phyloP scores from a whole-genome alignment of 2,888 invertebrate species.

The Tinea trinotella region DNA sequence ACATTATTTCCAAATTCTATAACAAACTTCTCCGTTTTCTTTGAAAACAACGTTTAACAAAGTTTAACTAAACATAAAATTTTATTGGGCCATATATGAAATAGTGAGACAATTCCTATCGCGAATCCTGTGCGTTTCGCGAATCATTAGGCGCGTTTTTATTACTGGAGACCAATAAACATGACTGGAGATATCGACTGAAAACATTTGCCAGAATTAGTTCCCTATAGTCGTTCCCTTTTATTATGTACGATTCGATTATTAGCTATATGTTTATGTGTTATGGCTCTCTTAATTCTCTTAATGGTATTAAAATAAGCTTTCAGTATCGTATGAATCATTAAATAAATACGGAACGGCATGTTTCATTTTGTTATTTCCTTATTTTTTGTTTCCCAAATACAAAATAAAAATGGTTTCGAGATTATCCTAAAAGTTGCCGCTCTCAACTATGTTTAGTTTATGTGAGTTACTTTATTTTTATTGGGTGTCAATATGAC shows the following conservation, averaged over 20 bases:
- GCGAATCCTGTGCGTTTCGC: slow-evolving; percentile 48
- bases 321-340: neutral
- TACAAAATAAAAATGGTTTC: too few species aligned
- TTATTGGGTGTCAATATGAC: too few species aligned
- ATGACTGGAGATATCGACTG: slow-evolving; percentile 67
- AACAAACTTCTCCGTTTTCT: neutral
- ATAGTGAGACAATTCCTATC: slow-evolving; percentile 60
- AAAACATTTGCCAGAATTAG: slow-evolving; percentile 65
- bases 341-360: neutral
- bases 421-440: too few species aligned
- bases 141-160: slow-evolving; percentile 69
- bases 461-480: too few species aligned
- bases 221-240: slow-evolving; percentile 30
- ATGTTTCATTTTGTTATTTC: too few species aligned
- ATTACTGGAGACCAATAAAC: slow-evolving; percentile 67
- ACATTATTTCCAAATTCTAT: neutral
- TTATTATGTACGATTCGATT: slow-evolving; percentile 29
- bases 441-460: too few species aligned
- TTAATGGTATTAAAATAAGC: slow-evolving; percentile 13
- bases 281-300: slow-evolving; percentile 17
- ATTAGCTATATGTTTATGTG: slow-evolving; percentile 24
- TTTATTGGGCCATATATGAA: slow-evolving; percentile 70
- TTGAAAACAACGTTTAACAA: slow-evolving; percentile 50
- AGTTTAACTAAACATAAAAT: slow-evolving; percentile 69
- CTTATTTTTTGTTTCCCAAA: too few species aligned